Evolutionary conservation across 2,888 invertebrate species (phyloP), one percentile per base, ranked within the genome.

Genomic region (Drosophila infuscata): DNA sequence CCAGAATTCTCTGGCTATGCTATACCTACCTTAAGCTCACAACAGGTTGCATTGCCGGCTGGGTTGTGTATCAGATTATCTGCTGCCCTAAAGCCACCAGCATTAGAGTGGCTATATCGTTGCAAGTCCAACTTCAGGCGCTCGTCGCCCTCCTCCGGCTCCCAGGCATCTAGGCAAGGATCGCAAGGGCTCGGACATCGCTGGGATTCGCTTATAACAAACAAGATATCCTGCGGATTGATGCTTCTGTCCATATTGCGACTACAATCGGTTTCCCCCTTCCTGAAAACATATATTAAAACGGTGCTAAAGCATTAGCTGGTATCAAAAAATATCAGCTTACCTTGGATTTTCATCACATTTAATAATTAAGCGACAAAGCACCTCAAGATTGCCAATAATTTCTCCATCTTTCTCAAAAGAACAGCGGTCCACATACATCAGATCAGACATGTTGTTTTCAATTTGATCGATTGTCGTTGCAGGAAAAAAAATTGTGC

Each of bases 51-150:
- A 29, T 77, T 83, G 0, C 56, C 76, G 0, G 74, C 76, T 3
- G 78, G 68, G 17, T 61, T 79, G 41, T 79, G 67, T 6, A 53
- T 68, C 12, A 76, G 57, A 32, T 57, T 57, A 7, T 83, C 76
- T 3, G 75, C 60, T 9, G 89, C 70, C 0, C 78, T 70, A 0
- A 81, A 67, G 0, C 75, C 74, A 30, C 80, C 79, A 0, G 83
- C 83, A 36, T 81, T 81, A 5, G 87, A 62, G 17, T 75, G 76
- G 0, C 74, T 83, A 65, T 91, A 92, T 17, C 84, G 91, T 15
- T 88, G 72, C 33, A 92, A 53, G 52, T 92, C 92, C 20, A 92
- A 59, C 9, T 85, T 76, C 4, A 89, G 74, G 0, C 67, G 67
- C 3, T 75, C 79, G 17, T 84, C 87, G 4, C 83, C 88, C 11